A percentile compares a stretch with the other conserved stretches of the same genome.
Conservation (phyloP, 2,113 vertebrate genomes). For the Peromyscus californicus region DNA sequence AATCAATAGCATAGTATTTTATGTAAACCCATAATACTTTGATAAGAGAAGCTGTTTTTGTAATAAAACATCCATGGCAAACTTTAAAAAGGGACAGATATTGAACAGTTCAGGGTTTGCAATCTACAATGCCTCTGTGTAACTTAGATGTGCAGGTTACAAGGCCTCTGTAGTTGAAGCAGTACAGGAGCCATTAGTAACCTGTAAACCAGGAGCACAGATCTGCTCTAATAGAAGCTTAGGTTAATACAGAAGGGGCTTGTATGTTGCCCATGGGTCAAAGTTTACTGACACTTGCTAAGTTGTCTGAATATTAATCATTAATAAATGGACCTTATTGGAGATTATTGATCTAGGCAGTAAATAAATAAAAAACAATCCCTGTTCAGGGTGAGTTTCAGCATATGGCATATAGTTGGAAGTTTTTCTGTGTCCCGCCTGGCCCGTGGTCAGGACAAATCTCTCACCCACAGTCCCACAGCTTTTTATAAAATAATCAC, state of each 20-base stretch:
- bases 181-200: background rate
- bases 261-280: background rate
- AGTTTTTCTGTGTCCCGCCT: too few species aligned
- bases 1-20: background rate
- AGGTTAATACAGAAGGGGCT: background rate
- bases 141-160: too few species aligned
- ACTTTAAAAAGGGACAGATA: background rate
- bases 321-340: background rate
- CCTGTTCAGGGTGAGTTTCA: background rate
- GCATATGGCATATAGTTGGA: background rate
- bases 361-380: background rate
- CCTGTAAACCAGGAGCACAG: background rate
- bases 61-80: background rate
- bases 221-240: background rate
- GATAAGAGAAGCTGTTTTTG: background rate
- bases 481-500: too few species aligned
- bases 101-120: background rate
- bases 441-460: too few species aligned
- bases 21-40: background rate
- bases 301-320: background rate
- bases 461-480: too few species aligned
- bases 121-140: background rate
- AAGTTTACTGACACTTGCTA: background rate
- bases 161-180: background rate
- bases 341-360: background rate